Percentiles rank a stretch among this genome's conserved stretches.
phyloP scores from a whole-genome alignment of 2,797 vertebrate species.

The Pangasius macronema region DNA sequence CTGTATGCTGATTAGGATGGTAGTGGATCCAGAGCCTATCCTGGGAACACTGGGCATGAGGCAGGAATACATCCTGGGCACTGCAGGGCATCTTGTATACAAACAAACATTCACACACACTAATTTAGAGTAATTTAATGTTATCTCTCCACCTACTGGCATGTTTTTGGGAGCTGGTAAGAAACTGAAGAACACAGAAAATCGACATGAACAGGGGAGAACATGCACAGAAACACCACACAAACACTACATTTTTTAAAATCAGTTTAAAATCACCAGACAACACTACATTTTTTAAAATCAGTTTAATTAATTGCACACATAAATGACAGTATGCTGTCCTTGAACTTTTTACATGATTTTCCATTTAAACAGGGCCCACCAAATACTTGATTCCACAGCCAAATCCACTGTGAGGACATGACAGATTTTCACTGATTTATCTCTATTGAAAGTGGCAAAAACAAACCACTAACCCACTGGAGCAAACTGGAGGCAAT shows the following conservation, averaged over 20 bases:
- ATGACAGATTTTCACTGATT: slow-evolving; percentile 26
- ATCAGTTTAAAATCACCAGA: no score
- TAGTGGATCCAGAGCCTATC: not conserved
- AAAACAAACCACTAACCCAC: slow-evolving; percentile 67
- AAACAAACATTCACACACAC: not conserved
- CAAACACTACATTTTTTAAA: not conserved
- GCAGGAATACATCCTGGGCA: not conserved
- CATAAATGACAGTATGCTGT: slow-evolving; percentile 80
- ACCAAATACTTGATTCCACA: slow-evolving; percentile 54
- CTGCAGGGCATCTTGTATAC: not conserved
- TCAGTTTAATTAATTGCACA: slow-evolving; percentile 83
- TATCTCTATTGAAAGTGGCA: slow-evolving; percentile 53
- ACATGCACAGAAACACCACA: not conserved
- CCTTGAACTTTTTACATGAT: slow-evolving; percentile 75
- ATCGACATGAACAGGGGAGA: no score
- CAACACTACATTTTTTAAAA: slow-evolving; percentile 66
- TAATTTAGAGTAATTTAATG: not conserved
- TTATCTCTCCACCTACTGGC: slow-evolving; percentile 6
- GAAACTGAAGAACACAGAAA: no score
- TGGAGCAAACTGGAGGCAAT: slow-evolving; percentile 79
- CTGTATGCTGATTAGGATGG: not conserved
- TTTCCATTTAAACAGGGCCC: slow-evolving; percentile 71
- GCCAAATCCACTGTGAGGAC: slow-evolving; percentile 37
- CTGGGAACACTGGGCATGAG: not conserved
- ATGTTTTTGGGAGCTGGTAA: not conserved